phyloP scores from a whole-genome alignment of 2,113 vertebrate genomes.

The Macaca nemestrina region DNA sequence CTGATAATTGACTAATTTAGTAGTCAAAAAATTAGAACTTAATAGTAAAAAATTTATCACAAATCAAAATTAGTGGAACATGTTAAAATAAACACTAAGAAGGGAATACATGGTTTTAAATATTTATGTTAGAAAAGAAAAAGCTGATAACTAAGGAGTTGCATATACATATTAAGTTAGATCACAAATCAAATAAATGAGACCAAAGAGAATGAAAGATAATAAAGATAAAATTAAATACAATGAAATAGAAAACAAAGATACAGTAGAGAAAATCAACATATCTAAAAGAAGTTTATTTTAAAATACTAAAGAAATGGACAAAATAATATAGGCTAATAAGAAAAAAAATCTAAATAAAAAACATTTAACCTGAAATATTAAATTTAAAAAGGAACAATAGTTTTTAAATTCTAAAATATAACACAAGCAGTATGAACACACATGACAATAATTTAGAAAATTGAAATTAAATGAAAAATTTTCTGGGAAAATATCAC shows the following conservation, averaged over 20 bases:
- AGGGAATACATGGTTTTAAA: too few species aligned
- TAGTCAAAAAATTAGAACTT: too few species aligned
- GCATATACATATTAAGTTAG: too few species aligned
- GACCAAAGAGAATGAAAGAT: too few species aligned
- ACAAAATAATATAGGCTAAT: background rate
- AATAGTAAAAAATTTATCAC: too few species aligned
- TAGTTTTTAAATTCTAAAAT: background rate
- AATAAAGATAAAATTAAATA: too few species aligned
- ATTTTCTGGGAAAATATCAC: background rate
- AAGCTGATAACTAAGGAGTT: too few species aligned
- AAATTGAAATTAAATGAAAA: background rate
- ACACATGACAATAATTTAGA: background rate
- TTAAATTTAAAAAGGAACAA: background rate
- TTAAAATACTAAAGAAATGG: background rate
- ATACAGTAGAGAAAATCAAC: background rate
- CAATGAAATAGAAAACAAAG: background rate
- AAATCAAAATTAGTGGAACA: too few species aligned
- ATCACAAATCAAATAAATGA: too few species aligned
- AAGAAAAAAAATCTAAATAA: background rate
- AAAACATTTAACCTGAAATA: background rate
- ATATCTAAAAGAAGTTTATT: background rate
- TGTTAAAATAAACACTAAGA: too few species aligned
- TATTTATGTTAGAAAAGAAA: too few species aligned
- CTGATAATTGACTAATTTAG: too few species aligned
- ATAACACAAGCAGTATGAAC: background rate